Percentiles rank a stretch among this genome's conserved stretches.
Evolutionary conservation across 2,888 invertebrate genomes (phyloP).

Genomic region (Dicranocentrus wangi): DNA sequence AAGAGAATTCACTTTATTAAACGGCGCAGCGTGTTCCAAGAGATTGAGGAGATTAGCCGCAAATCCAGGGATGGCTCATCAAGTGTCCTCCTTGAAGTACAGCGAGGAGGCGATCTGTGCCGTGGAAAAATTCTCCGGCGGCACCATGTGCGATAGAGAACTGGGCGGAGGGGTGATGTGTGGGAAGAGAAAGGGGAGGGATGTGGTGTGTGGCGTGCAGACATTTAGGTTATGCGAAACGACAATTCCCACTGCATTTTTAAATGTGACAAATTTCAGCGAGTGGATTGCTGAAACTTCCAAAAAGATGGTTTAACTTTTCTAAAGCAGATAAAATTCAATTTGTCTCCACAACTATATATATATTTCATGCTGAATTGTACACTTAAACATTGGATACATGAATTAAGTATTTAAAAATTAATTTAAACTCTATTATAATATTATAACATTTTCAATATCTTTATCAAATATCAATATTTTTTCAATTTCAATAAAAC

Average conservation of each 20-base stretch:
- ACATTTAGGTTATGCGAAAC: background rate
- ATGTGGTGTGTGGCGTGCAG: slow-evolving; percentile 16
- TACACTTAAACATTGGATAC: no score
- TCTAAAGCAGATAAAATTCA: no score
- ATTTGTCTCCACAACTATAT: no score
- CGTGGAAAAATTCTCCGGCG: slow-evolving; percentile 23
- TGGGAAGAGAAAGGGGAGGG: background rate
- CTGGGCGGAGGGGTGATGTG: slow-evolving; percentile 19
- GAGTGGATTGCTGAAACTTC: background rate
- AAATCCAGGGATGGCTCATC: background rate
- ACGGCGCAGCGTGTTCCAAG: background rate
- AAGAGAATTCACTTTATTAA: slow-evolving; percentile 20
- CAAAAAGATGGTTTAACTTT: no score
- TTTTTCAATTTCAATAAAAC: no score
- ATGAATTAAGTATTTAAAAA: no score
- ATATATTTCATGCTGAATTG: no score
- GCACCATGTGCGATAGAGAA: slow-evolving; percentile 10
- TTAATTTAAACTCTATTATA: no score
- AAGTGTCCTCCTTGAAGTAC: background rate
- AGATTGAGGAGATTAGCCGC: slow-evolving; percentile 3
- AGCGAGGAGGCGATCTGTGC: slow-evolving; percentile 5
- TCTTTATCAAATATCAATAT: no score
- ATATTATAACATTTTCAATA: no score
- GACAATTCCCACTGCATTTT: slow-evolving; percentile 1
- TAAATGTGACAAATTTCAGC: background rate